Base-by-base conservation (phyloP, 2,888 invertebrate species). In the Brenthis ino region DNA sequence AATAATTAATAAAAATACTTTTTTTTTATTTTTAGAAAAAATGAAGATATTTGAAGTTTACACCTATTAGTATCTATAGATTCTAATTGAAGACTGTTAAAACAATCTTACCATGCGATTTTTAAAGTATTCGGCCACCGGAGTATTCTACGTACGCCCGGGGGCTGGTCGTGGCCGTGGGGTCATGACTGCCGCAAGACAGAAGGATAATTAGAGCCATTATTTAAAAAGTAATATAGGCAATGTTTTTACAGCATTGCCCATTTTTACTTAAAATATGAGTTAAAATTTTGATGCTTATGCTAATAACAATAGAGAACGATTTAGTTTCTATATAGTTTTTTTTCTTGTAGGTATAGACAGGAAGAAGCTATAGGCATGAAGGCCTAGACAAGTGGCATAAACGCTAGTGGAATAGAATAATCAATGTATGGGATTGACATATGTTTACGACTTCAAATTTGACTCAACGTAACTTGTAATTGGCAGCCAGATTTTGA, bases 171-270 rank as follows among this genome's bases (percentile, higher is more conserved):
- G 77, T 82, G 80, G 79, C 76, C 72, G 76, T 72, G 75, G 75
- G 84, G 73, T 83, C 85, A 85, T 85, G 85, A 85, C 80, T 74
- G 85, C 85, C 85, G 71, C 76, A 75, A 83, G 85, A 84, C 85
- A 81, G 74, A 67, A 76, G 75, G 77, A 75, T 84, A 85, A 85
- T 85, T 85, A 83, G 67, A 67, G 66, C 56, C 56, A 67, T 67
- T 67, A 67, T 61, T 60, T 61, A 61, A 50, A 61, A 58, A 60
- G 60, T 60, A 60, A 54, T 61, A 63, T 48, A 48, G 61, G 54
- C 67, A 48, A 50, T 61, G 50, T 50, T 65, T 65, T 65, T 53
- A 20, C 14, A 53, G 37, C 43, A 33, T 37, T 20, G 43, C 53
- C 14, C 12, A 20, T 53, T 63, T 63, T 63, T 37, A 20, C 53